Evolutionary conservation across 2,797 vertebrate genomes (phyloP), one percentile per base, ranked within the genome.

Genomic region (Artibeus jamaicensis): DNA sequence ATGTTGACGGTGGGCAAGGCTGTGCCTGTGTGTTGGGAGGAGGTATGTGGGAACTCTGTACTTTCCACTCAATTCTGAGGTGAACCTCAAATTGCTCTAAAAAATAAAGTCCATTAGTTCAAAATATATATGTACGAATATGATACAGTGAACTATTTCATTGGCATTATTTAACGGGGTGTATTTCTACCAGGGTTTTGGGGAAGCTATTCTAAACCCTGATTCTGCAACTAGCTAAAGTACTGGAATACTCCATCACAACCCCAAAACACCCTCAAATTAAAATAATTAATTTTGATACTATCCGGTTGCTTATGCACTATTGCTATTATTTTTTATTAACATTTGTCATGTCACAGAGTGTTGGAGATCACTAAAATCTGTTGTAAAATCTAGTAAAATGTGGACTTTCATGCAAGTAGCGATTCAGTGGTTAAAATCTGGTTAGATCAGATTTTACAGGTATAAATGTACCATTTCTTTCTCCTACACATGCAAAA

Each of bases 231-330:
- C 37, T 37, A 92, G 65, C 21, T 71, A 32, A 89, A 76, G 26
- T 68, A 73, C 37, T 89, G 9, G 18, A 24, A 91, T 15, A 73
- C 3, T 68, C 57, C 12, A 83, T 37, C 53, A 77, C 34, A 9
- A 84, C 2, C 48, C 42, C 34, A 55, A 67, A 79, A 55, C 14
- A 16, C 5, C 3, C 26, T 44, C 11, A 82, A 91, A 37, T 78
- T 87, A 91, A 86, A 73, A 86, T 55, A 78, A 71, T 87, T 71
- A 83, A 73, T 87, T 93, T 93, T 53, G 67, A 88, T 79, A 84
- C 46, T n/a, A 68, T 67, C 32, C 34, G 93, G n/a, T 70, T 94
- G 91, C 86, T 83, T 67, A 87, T 46, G 32, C 4, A 77, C 18
- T n/a, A 85, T 24, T n/a, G 10, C 26, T 67, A 65, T 73, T 91